Evolutionary conservation across 2,888 invertebrate species (phyloP).

Genomic region (Lamellibrachia columna): DNA sequence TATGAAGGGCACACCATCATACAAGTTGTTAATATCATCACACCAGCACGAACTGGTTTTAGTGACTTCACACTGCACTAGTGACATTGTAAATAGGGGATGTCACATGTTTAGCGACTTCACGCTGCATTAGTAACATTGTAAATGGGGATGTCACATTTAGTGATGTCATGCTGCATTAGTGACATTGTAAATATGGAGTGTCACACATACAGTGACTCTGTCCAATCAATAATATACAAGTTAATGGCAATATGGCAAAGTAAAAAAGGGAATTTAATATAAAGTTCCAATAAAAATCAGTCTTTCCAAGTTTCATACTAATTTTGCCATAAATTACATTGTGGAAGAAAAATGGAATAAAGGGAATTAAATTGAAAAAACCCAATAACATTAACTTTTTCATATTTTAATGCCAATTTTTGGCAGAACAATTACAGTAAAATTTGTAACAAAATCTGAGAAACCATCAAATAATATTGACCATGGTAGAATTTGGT

Average conservation of each 20-base stretch:
- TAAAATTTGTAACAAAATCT: background rate
- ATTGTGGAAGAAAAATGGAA: background rate
- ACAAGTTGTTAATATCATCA: background rate
- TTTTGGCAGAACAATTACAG: background rate
- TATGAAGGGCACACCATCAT: background rate
- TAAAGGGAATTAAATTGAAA: background rate
- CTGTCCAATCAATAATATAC: background rate
- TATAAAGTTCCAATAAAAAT: no score
- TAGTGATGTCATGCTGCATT: background rate
- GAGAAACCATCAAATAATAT: background rate
- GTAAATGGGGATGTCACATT: background rate
- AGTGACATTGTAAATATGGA: background rate
- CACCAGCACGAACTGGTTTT: background rate
- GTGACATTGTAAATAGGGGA: background rate
- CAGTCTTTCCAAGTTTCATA: no score
- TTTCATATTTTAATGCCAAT: background rate
- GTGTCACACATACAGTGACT: background rate
- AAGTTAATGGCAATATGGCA: background rate
- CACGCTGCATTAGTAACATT: no score
- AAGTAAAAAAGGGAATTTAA: background rate
- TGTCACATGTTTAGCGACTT: background rate
- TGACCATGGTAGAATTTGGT: background rate
- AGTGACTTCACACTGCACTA: background rate
- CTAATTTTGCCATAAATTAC: no score
- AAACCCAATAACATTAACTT: background rate